Evolutionary conservation across 1,140 invertebrate genomes (phyloP).

Genomic region (roundworm (Caenorhabditis elegans)): DNA sequence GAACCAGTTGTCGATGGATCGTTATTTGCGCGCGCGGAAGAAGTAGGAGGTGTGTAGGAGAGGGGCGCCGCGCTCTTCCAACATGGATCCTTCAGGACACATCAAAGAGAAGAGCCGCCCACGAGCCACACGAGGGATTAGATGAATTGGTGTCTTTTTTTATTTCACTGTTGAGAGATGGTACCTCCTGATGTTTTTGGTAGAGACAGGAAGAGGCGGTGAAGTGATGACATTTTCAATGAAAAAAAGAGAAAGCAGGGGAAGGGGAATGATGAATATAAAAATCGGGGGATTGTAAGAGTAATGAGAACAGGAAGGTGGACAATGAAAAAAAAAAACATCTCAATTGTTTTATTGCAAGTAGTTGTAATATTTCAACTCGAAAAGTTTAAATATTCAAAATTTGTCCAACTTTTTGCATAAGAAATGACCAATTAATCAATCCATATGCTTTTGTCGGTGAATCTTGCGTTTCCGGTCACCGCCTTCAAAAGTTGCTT

Average conservation of each 20-base stretch:
- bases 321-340: neutral
- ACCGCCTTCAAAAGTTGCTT: neutral
- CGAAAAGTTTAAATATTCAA: no score
- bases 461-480: neutral
- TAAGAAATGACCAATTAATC: slow-evolving; percentile 16
- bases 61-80: neutral
- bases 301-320: neutral
- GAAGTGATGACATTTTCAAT: slow-evolving; percentile 14
- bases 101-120: slow-evolving; percentile 22
- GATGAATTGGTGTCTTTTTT: slow-evolving; percentile 28
- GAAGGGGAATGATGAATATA: neutral
- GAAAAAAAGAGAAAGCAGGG: neutral
- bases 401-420: no score
- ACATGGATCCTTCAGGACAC: neutral
- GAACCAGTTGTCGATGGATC: slow-evolving; percentile 27
- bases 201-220: neutral
- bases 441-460: neutral
- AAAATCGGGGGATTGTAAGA: neutral
- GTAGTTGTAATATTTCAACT: neutral
- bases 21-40: neutral
- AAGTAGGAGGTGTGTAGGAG: neutral
- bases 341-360: neutral
- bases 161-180: neutral
- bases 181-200: slow-evolving; percentile 25
- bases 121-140: neutral